Evolutionary conservation across 2,797 vertebrate species (phyloP), one percentile per base, ranked within the genome.

Genomic region (Hipposideros larvatus): DNA sequence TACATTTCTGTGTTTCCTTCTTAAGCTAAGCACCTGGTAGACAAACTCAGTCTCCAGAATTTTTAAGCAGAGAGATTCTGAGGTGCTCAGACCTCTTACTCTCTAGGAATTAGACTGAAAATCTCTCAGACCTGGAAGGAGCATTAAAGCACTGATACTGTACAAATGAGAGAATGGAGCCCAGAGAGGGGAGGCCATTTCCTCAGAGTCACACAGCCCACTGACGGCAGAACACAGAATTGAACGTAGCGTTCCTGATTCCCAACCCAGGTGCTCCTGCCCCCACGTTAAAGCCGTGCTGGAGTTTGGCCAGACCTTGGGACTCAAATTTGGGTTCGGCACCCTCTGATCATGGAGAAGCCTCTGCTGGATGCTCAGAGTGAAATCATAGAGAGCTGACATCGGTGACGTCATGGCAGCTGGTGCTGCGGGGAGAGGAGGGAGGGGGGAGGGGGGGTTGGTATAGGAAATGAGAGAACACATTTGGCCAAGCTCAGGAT

Each of bases 391-490:
- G 80, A 84, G 43, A 86, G 26, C 51, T 68, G 65, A 73, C 74
- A 24, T 68, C 28, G 37, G 93, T 65, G 75, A 85, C 65, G 55
- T 94, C 83, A 75, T 71, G 61, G 92, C 79, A 91, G 94, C 92
- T 91, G 79, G 73, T 4, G 28, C 9, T 73, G 55, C 9, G 43
- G 43, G 43, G 43, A 43, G 43, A 6, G 48, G 48, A 13, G 14
- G 48, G 13, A 15, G 61, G 31, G 65, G 53, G 4, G 34, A 66
- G 66, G 48, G n/a, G n/a, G n/a, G 63, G 46, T 2, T 75, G 70
- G 48, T 77, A 53, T 83, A 97, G 96, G 96, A 97, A 96, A 95
- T 96, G 82, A 98, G 84, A 91, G 88, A 93, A 85, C 19, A 16
- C 94, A 95, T 96, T 96, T 97, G 95, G 95, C 96, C 65, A 93